Base-by-base conservation (phyloP, 2,113 vertebrate genomes). In the Myrmophylax atrothorax region DNA sequence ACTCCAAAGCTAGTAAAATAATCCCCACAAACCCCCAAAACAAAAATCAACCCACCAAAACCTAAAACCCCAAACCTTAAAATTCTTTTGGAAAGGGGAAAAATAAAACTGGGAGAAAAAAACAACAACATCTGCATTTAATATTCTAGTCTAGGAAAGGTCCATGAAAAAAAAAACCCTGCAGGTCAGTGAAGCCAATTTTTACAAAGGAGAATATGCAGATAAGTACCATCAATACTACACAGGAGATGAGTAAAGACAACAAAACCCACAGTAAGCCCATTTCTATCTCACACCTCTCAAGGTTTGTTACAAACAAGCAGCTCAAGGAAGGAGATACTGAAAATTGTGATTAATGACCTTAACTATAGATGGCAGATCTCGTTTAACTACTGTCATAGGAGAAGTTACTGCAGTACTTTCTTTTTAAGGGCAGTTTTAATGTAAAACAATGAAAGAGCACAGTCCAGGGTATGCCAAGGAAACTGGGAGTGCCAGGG, bases 41-140 rank as follows among this genome's bases (percentile, higher is more conserved):
- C 7, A 15, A 59, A 58, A 59, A 15, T 4, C n/a, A 37, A 60
- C 37, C 35, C 37, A 26, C 59, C 25, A 38, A 62, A 62, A 18
- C 17, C 17, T 52, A 31, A 72, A 49, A 19, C 2, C 29, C 20
- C 38, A 42, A 78, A 38, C 5, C 9, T 66, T 79, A 52, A 66
- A 91, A 82, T 75, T 87, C n/a, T 38, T 53, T 72, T 92, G 52
- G 73, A 90, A 92, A 58, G 60, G 19, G 7, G 49, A 40, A 81
- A 77, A 91, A 68, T 14, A 46, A 59, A 90, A 47, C 50, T 75
- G 46, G 89, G 64, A 35, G 2, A 66, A 89, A 94, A 92, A 87
- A 40, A 1, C 18, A 64, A 50, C 37, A 83, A 83, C 91, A 94
- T 89, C 95, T 96, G 94, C 28, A 84, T 90, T 94, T 93, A 94